Evolutionary conservation across 2,797 vertebrate genomes (phyloP).

Genomic region (Syngnathus acus): DNA sequence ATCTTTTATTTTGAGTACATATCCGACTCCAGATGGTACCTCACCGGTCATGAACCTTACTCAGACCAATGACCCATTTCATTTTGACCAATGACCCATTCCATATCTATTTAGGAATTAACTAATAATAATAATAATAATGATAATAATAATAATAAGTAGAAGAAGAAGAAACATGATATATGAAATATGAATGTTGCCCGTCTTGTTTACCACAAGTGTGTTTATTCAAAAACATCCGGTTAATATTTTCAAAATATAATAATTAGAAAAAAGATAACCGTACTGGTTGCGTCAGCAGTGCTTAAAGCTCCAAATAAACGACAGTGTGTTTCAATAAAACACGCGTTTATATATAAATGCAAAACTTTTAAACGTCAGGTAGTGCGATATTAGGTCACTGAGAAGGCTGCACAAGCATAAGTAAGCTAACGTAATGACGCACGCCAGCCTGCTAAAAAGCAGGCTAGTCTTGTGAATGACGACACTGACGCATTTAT

Average conservation of each 20-base stretch:
- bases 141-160: too few species aligned
- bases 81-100: too few species aligned
- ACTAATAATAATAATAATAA: too few species aligned
- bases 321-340: neutral
- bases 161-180: too few species aligned
- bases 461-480: neutral
- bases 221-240: slow-evolving; percentile 22
- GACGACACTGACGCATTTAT: neutral
- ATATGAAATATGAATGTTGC: too few species aligned
- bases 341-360: neutral
- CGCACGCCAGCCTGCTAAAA: neutral
- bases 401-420: neutral
- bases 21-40: too few species aligned
- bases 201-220: neutral
- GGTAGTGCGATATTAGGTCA: neutral
- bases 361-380: neutral
- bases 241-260: slow-evolving; percentile 33
- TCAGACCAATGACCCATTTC: too few species aligned
- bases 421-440: neutral
- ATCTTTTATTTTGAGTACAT: too few species aligned
- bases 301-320: neutral
- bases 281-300: neutral
- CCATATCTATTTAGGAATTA: too few species aligned
- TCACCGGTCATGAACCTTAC: too few species aligned
- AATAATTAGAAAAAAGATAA: too few species aligned